A percentile compares a stretch with the other conserved stretches of the same genome.
Conservation (phyloP, 2,797 vertebrate species). For the Buceros bicornis region DNA sequence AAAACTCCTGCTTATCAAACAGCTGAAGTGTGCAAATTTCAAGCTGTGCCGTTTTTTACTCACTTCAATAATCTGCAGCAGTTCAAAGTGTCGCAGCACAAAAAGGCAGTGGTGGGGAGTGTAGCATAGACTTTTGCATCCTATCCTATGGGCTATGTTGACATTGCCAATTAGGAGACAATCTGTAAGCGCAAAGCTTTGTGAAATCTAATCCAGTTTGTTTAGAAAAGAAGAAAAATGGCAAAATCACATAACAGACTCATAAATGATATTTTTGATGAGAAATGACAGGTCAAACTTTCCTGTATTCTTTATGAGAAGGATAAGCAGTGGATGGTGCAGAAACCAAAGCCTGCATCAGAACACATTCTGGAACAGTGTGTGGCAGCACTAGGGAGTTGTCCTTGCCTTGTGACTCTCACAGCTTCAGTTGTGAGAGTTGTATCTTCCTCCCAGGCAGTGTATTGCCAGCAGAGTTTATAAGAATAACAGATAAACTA, state of each 20-base stretch:
- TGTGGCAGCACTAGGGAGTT: neutral
- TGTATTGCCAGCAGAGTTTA: neutral
- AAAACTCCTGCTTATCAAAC: neutral
- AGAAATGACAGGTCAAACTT: neutral
- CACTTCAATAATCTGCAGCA: neutral
- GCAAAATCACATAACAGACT: neutral
- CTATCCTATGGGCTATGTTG: neutral
- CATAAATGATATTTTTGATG: neutral
- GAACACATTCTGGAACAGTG: accelerated
- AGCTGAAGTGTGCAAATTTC: neutral
- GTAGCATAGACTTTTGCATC: neutral
- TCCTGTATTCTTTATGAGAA: neutral
- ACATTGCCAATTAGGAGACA: neutral
- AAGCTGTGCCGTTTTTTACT: neutral
- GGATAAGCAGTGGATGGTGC: neutral
- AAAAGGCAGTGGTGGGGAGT: neutral
- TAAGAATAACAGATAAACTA: neutral
- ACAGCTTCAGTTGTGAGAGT: neutral
- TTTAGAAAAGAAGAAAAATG: neutral
- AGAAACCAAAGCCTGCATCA: neutral
- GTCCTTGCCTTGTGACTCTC: neutral
- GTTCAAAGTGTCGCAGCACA: neutral
- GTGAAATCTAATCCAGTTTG: neutral
- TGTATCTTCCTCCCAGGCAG: neutral
- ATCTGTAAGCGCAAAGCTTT: neutral